Percentiles rank a stretch among this genome's conserved stretches.
Conservation (phyloP, 1,140 invertebrate genomes). For the Aphis craccivora region DNA sequence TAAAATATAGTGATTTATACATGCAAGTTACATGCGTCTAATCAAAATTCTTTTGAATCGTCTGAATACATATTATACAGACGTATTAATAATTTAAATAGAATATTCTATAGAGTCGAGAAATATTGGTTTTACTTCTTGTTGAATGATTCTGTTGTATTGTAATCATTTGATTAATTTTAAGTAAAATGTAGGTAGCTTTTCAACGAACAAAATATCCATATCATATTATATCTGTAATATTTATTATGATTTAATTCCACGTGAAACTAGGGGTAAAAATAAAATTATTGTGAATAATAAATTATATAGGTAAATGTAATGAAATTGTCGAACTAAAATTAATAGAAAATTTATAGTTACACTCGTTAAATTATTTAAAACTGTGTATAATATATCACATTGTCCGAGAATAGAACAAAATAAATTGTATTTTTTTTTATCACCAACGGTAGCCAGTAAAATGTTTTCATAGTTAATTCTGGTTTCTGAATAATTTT, state of each 20-base stretch:
- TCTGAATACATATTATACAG: not conserved
- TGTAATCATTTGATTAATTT: not conserved
- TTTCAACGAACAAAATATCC: not conserved
- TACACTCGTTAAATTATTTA: not conserved
- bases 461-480: not conserved
- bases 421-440: not conserved
- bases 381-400: rapidly evolving
- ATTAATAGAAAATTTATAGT: not conserved
- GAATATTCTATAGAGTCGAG: not conserved
- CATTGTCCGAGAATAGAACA: not conserved
- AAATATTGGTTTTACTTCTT: not conserved
- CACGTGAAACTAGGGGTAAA: not conserved
- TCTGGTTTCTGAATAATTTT: not conserved
- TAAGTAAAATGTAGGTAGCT: not conserved
- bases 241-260: not conserved
- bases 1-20: not conserved
- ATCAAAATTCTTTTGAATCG: not conserved
- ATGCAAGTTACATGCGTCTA: not conserved
- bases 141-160: not conserved
- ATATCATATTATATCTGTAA: not conserved
- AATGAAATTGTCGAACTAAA: not conserved
- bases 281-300: not conserved
- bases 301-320: not conserved
- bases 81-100: not conserved
- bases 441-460: not conserved